Conservation (phyloP, 2,797 vertebrate genomes). For the Paratrypauchen microcephalus region DNA sequence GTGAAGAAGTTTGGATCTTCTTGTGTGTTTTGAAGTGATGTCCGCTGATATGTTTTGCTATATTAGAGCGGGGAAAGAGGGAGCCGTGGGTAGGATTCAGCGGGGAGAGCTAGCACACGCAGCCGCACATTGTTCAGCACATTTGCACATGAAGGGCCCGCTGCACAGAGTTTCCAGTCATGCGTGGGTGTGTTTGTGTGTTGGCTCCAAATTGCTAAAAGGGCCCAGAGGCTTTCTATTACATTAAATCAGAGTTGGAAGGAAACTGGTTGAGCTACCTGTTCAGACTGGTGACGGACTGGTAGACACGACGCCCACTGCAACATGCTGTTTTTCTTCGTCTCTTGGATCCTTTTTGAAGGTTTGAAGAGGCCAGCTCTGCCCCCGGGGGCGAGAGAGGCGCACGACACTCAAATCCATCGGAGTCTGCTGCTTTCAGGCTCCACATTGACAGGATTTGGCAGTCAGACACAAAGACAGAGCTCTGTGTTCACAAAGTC, state of each 20-base stretch:
- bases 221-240: constrained; percentile 69
- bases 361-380: constrained; percentile 62
- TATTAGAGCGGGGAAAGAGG: constrained; percentile 46
- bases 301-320: constrained; percentile 57
- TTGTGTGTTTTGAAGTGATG: constrained; percentile 23
- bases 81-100: constrained; percentile 54
- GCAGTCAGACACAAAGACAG: constrained; percentile 24
- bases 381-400: constrained; percentile 40
- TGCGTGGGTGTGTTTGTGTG: constrained; percentile 70
- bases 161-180: constrained; percentile 64
- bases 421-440: constrained; percentile 26
- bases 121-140: constrained; percentile 59
- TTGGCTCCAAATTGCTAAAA: constrained; percentile 75
- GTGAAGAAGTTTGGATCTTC: constrained; percentile 16
- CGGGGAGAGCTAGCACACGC: constrained; percentile 42
- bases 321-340: constrained; percentile 40
- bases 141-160: constrained; percentile 73
- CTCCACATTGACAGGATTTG: constrained; percentile 31
- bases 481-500: constrained; percentile 12
- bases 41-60: constrained; percentile 41
- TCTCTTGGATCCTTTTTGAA: constrained; percentile 59
- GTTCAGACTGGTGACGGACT: constrained; percentile 56
- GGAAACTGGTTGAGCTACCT: constrained; percentile 70
- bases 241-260: constrained; percentile 67
- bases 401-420: constrained; percentile 48